phyloP scores from a whole-genome alignment of 2,797 vertebrate species.

The Heliangelus exortis region DNA sequence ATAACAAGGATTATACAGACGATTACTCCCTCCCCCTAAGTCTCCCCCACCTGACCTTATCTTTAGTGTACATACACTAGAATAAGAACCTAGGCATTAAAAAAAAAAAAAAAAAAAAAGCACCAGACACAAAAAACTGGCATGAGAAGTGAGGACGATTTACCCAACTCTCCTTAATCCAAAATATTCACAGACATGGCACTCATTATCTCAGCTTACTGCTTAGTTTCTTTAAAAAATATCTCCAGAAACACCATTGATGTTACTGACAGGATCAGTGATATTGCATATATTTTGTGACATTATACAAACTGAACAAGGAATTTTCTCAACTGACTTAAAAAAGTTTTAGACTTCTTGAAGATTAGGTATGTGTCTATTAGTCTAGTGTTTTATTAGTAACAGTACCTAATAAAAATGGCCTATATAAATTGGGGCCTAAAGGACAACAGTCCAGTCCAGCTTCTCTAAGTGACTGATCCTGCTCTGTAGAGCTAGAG shows the following conservation, averaged over 20 bases:
- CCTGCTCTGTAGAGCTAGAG: background rate
- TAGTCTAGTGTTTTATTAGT: background rate
- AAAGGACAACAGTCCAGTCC: background rate
- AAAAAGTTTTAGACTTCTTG: constrained; percentile 57
- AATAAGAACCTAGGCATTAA: constrained; percentile 62
- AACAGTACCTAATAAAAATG: constrained; percentile 8
- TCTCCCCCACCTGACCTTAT: constrained; percentile 57
- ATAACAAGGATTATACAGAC: constrained; percentile 81
- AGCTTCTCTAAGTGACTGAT: background rate
- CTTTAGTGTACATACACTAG: constrained; percentile 54
- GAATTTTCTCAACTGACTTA: constrained; percentile 57
- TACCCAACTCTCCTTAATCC: constrained; percentile 10
- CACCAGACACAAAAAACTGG: background rate
- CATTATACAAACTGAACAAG: constrained; percentile 55
- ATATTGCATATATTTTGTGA: constrained; percentile 40
- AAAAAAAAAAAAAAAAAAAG: constrained; percentile 1
- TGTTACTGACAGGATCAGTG: constrained; percentile 26
- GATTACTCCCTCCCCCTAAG: constrained; percentile 57
- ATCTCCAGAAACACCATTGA: background rate
- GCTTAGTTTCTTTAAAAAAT: background rate
- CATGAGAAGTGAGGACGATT: constrained; percentile 53
- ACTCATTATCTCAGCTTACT: constrained; percentile 11
- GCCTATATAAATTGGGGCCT: background rate
- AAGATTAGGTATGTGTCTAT: constrained; percentile 38
- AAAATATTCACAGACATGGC: constrained; percentile 42